A percentile compares a stretch with the other conserved stretches of the same genome.
These are phyloP conservation scores for Miichthys miiuy DNA, from an alignment of 2,797 vertebrate genomes.

Conservation along the genomic window DNA sequence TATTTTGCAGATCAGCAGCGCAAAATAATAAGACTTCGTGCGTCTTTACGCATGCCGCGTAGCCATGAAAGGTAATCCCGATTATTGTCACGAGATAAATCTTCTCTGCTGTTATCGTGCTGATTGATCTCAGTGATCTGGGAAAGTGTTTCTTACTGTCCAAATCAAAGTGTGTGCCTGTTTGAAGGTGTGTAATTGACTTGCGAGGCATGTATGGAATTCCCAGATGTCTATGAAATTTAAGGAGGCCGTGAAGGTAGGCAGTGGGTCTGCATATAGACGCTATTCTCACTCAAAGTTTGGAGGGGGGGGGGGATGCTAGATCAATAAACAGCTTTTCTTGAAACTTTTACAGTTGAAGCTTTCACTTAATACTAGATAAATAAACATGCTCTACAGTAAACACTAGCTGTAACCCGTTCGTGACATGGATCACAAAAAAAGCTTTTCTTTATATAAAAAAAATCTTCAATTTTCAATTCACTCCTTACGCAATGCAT, in stretches of 20 bases:
- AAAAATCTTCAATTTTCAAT: background rate
- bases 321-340: constrained; percentile 31
- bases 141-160: constrained; percentile 84
- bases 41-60: constrained; percentile 1
- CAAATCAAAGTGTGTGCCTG: constrained; percentile 89
- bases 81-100: constrained; percentile 61
- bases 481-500: constrained; percentile 45
- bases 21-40: background rate
- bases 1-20: background rate
- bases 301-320: background rate
- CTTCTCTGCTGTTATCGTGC: constrained; percentile 35
- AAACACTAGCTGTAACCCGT: constrained; percentile 8
- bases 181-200: constrained; percentile 99
- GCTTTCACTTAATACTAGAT: constrained; percentile 6
- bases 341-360: background rate
- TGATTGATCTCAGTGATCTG: constrained; percentile 77
- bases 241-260: constrained; percentile 90
- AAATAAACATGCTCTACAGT: constrained; percentile 17
- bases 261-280: constrained; percentile 79
- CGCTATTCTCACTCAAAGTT: constrained; percentile 56
- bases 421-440: constrained; percentile 9
- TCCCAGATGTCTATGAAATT: constrained; percentile 99
- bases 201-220: constrained; percentile 96
- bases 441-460: background rate
- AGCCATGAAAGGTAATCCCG: background rate